These are phyloP conservation scores for Cheirogaleus major DNA, from an alignment of 2,797 vertebrate genomes.

Conservation along the genomic window DNA sequence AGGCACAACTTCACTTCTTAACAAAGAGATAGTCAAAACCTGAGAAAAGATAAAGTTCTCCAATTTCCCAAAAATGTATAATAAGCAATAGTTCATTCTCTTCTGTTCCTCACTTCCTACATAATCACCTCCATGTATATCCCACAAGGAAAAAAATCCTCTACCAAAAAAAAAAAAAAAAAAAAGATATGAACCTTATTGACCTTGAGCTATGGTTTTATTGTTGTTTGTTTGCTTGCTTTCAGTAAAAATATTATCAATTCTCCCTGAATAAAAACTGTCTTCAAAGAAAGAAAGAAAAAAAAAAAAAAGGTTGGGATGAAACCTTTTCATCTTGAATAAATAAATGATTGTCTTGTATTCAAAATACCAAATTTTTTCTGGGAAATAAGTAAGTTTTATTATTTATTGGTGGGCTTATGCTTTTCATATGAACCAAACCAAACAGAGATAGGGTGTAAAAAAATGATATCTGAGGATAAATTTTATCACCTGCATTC, in stretches of 20 bases:
- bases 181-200: background rate
- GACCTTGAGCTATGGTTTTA: background rate
- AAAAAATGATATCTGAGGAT: background rate
- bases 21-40: slow-evolving; percentile 26
- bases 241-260: slow-evolving; percentile 24
- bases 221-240: background rate
- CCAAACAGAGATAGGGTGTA: background rate
- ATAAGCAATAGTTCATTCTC: background rate
- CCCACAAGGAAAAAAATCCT: background rate
- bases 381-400: background rate
- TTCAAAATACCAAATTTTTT: background rate
- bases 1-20: slow-evolving; percentile 6
- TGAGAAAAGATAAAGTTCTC: background rate
- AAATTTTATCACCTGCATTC: background rate
- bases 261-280: slow-evolving; percentile 6
- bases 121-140: background rate
- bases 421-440: background rate
- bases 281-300: background rate
- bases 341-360: background rate
- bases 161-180: background rate
- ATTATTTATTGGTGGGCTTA: background rate
- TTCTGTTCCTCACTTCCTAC: background rate
- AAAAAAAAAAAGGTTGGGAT: background rate
- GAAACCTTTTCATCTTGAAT: background rate
- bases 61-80: slow-evolving; percentile 39